phyloP scores from a whole-genome alignment of 1,140 invertebrate species.

The Sesamia nonagrioides region DNA sequence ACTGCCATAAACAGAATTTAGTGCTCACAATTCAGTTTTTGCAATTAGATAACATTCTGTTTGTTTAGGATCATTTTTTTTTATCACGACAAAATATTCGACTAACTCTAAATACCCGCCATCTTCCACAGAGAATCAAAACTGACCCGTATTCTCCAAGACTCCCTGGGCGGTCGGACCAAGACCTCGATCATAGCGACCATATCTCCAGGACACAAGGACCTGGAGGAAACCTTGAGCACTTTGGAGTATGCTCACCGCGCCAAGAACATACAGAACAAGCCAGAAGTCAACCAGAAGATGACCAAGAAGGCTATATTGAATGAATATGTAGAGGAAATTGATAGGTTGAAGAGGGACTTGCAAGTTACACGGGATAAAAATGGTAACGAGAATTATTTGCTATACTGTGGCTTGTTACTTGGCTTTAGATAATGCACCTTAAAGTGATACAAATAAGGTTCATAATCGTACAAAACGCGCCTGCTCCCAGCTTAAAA shows the following conservation, averaged over 20 bases:
- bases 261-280: constrained; percentile 98
- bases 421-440: too few species aligned
- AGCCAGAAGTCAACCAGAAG: constrained; percentile 98
- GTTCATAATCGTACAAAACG: too few species aligned
- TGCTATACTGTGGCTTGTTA: too few species aligned
- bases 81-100: too few species aligned
- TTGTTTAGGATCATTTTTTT: too few species aligned
- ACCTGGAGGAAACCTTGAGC: constrained; percentile 97
- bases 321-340: constrained; percentile 97
- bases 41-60: too few species aligned
- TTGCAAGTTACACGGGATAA: constrained; percentile 94
- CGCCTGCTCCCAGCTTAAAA: too few species aligned
- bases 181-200: constrained; percentile 99
- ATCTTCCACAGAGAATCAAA: constrained; percentile 94
- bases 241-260: constrained; percentile 98
- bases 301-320: constrained; percentile 95
- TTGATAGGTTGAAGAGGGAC: constrained; percentile 95
- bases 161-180: constrained; percentile 97
- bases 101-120: background rate
- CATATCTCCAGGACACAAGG: constrained; percentile 95
- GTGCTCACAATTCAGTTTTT: too few species aligned
- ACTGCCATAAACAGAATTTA: too few species aligned
- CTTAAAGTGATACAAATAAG: too few species aligned
- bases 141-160: constrained; percentile 96
- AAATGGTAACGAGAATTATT: constrained; percentile 88